phyloP scores from a whole-genome alignment of 1,140 invertebrate genomes.

The Drosophila biarmipes region DNA sequence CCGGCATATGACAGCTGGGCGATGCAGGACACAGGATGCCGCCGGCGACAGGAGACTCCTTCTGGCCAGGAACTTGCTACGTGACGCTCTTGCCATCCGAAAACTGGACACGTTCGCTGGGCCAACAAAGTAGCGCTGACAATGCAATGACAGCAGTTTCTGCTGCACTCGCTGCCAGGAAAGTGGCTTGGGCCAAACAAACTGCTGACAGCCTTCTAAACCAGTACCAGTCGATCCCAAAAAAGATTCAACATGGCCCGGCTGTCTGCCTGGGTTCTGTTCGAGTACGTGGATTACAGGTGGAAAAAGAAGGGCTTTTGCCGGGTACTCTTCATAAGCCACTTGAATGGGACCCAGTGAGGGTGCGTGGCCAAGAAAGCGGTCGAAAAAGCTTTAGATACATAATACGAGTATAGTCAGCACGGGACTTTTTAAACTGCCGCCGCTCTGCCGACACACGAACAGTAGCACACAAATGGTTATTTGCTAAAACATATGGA shows the following conservation, averaged over 20 bases:
- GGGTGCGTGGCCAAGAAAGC: background rate
- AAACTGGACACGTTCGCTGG: conserved; percentile 25
- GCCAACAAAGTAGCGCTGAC: conserved; percentile 34
- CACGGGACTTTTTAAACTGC: no score
- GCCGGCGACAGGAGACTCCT: background rate
- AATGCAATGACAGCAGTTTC: conserved; percentile 41
- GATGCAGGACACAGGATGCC: conserved; percentile 30
- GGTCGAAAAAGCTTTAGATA: no score
- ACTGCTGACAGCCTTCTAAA: conserved; percentile 23
- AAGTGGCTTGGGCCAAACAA: background rate
- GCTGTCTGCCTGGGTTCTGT: background rate
- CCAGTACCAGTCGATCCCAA: conserved; percentile 15
- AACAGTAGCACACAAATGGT: no score
- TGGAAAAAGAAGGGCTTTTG: background rate
- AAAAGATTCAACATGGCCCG: conserved; percentile 8
- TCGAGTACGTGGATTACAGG: conserved; percentile 1
- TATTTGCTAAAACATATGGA: no score
- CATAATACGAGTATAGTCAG: no score
- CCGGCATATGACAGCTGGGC: conserved; percentile 62
- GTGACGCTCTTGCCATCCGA: conserved; percentile 11
- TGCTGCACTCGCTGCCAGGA: conserved; percentile 3
- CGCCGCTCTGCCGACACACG: no score
- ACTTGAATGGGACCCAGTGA: background rate
- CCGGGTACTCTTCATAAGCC: background rate
- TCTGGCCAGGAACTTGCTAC: conserved; percentile 8